Base-by-base conservation (phyloP, 1,140 invertebrate species). In the Drosophila quadrilineata region DNA sequence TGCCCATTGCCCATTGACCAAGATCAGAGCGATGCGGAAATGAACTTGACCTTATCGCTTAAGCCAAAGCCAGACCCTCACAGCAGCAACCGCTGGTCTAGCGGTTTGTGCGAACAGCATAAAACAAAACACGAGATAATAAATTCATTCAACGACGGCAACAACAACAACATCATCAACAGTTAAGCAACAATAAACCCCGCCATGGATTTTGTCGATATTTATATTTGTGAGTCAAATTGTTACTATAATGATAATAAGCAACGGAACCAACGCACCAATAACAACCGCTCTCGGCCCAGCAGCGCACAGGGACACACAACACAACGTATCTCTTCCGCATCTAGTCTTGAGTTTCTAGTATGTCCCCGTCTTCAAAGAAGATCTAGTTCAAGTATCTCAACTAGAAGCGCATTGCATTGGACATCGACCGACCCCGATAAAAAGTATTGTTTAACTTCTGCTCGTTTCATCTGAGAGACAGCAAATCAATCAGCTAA, bases 1-100 rank as follows among this genome's bases (percentile, higher is more conserved):
- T 21, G 14, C 26, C 48, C 24, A 48, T 22, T 46, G 43, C 35
- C 50, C 43, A 43, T 29, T 21, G 14, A 31, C 48, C 24, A 48
- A 70, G 63, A 57, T 48, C 28, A 69, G 45, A 45, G 38, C 35
- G 21, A 69, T 75, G 71, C 79, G 79, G 79, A 85, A 85, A 71
- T 79, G 71, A 85, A 79, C 79, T 85, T 85, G 79, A 85, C 79
- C 79, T 85, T 85, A 85, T 75, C 79, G 74, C n/a, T 57, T 17
- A 5, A 6, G 62, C 36, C 60, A 45, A 66, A 57, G 67, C 68
- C 12, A 36, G 16, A 63, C 24, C 53, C 16, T 28, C 26, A 45
- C 29, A 9, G 43, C 21, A 26, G 41, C 21, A 16, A 29, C 48
- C 52, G 31, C 21, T 12, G 19, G 3, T 16, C 36, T 57, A 69